A percentile compares a stretch with the other conserved stretches of the same genome.
Evolutionary conservation across 2,888 invertebrate species (phyloP).

Genomic region (Bugulina stolonifera): DNA sequence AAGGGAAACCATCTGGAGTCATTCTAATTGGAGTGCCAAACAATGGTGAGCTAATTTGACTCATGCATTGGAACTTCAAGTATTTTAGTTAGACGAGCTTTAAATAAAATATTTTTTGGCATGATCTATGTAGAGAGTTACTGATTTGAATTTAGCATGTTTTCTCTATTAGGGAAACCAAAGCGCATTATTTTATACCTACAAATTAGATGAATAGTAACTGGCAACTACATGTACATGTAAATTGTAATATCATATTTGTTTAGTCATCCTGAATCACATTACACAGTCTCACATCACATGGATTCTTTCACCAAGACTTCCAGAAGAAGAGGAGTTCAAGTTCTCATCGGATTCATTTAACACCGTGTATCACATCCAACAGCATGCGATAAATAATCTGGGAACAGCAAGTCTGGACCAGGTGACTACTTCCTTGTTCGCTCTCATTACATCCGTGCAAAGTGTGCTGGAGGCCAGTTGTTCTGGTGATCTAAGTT

Average conservation of each 20-base stretch:
- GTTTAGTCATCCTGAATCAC: no score
- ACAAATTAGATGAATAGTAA: no score
- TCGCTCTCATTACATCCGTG: background rate
- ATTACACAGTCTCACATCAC: background rate
- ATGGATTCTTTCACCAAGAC: background rate
- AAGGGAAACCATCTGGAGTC: background rate
- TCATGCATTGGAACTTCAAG: no score
- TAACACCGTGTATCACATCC: background rate
- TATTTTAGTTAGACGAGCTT: no score
- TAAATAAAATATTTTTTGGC: no score
- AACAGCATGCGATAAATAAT: background rate
- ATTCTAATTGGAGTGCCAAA: background rate
- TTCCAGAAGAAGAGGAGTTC: background rate
- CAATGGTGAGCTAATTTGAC: background rate
- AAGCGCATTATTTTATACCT: no score
- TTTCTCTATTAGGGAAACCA: no score
- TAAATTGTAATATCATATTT: no score
- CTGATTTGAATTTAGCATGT: no score
- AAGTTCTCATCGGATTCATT: background rate
- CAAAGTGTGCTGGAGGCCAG: background rate
- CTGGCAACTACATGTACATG: no score
- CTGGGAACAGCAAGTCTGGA: background rate
- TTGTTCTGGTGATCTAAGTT: background rate
- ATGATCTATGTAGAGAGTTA: no score
- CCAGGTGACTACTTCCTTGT: background rate